Base-by-base conservation (phyloP, 2,888 invertebrate species). In the Notodonta dromedarius region DNA sequence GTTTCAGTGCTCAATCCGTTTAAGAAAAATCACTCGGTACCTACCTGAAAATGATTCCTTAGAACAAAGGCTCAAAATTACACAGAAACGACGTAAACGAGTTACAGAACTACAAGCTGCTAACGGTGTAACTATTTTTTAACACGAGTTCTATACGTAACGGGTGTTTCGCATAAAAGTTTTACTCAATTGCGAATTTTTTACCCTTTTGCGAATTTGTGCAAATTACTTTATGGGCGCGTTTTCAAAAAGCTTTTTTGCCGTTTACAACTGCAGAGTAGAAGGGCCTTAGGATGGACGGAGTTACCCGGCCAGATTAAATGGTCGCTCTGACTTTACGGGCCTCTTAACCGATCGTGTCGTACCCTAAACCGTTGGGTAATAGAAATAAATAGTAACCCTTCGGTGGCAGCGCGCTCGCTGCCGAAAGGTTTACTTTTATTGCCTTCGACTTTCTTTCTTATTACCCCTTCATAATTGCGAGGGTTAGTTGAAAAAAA, bases 141-240 rank as follows among this genome's bases (percentile, higher is more conserved):
- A 82, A 79, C 69, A 65, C 65, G 58, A 71, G 79, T 84, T 84
- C 79, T 79, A 81, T 79, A 83, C 80, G 79, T 90, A 89, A 90
- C 85, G 88, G 89, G 77, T 83, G 78, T 85, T 84, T 77, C 70
- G 77, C 84, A 89, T 84, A 86, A 90, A 90, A 86, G 79, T 86
- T 84, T 76, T 73, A 79, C 75, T 79, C 71, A 80, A 78, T 83
- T 79, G 82, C 82, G 76, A 74, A 85, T 84, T 84, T 87, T 80
- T 89, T 72, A 92, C 90, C 93, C 91, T 88, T 91, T 92, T 91
- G 93, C 93, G 85, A 92, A 90, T 90, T 91, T 92, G 89, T 83
- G 91, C 90, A 93, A 93, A 93, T 93, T 91, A 89, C 88, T 93
- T 92, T 93, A 93, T 91, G 91, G 88, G 89, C 80, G 77, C 71